Conservation (phyloP, 2,113 vertebrate species). For the Takifugu bimaculatus region DNA sequence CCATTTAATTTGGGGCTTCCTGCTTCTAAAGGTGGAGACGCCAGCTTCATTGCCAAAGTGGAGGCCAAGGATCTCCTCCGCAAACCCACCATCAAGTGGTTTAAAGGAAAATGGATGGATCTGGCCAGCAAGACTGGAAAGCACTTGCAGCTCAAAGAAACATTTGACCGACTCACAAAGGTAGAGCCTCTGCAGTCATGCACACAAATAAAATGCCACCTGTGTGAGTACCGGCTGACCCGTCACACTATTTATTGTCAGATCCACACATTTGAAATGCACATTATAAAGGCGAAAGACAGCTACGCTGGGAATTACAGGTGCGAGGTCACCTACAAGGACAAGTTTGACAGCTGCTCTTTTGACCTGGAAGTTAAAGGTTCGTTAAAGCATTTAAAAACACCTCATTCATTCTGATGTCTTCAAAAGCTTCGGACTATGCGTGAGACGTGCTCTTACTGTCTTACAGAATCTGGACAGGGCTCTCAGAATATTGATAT, state of each 20-base stretch:
- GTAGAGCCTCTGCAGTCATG: constrained; percentile 55
- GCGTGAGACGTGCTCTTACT: constrained; percentile 28
- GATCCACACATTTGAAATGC: constrained; percentile 98
- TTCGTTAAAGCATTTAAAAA: constrained; percentile 54
- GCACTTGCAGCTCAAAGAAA: constrained; percentile 94
- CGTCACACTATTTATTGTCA: constrained; percentile 46
- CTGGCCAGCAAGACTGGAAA: constrained; percentile 97
- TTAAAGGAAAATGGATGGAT: constrained; percentile 99
- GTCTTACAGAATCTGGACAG: constrained; percentile 81
- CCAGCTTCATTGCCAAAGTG: constrained; percentile 91
- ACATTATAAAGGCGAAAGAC: constrained; percentile 97
- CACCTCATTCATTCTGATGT: not conserved
- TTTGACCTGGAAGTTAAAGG: constrained; percentile 96
- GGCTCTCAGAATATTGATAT: constrained; percentile 87
- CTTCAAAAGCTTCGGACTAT: not conserved
- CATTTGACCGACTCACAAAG: constrained; percentile 88
- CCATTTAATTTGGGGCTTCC: not conserved
- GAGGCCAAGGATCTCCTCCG: constrained; percentile 95
- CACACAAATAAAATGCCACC: not conserved
- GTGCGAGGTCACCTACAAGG: constrained; percentile 93
- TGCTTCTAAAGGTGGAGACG: constrained; percentile 82
- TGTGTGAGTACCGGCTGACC: not conserved
- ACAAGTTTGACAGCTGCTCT: constrained; percentile 96
- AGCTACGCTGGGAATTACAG: constrained; percentile 96
- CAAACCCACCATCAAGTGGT: constrained; percentile 94